A percentile compares a stretch with the other conserved stretches of the same genome.
Evolutionary conservation across 2,888 invertebrate species (phyloP).

Genomic region (Gonocerus acuteangulatus): DNA sequence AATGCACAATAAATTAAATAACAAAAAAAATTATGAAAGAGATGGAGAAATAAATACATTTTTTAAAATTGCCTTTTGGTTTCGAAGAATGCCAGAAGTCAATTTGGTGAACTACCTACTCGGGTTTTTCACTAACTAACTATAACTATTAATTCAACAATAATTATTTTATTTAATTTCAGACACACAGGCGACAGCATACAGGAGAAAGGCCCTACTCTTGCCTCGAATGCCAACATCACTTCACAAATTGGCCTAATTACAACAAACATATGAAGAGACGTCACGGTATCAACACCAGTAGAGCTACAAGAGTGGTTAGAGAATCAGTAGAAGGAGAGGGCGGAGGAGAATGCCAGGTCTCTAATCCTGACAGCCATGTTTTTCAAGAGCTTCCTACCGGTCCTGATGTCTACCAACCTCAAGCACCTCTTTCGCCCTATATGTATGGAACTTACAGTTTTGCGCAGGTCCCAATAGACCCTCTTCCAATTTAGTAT

Average conservation of each 20-base stretch:
- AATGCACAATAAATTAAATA: too few species aligned
- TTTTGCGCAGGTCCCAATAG: constrained; percentile 26
- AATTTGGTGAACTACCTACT: too few species aligned
- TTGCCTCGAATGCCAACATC: constrained; percentile 61
- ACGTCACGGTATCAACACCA: constrained; percentile 48
- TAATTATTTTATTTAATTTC: too few species aligned
- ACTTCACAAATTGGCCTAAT: constrained; percentile 76
- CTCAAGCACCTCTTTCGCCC: not conserved
- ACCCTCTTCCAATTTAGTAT: constrained; percentile 6
- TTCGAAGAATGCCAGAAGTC: too few species aligned
- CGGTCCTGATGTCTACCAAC: constrained; percentile 6
- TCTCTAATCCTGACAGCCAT: not conserved
- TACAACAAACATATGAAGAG: constrained; percentile 76
- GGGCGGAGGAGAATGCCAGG: not conserved
- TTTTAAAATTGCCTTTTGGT: too few species aligned
- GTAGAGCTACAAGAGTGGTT: constrained; percentile 29
- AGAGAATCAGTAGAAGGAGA: not conserved
- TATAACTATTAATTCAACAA: too few species aligned
- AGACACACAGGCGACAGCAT: constrained; percentile 66
- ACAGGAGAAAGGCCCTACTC: constrained; percentile 61
- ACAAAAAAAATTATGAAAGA: too few species aligned
- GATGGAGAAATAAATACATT: too few species aligned
- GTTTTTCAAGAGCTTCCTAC: not conserved
- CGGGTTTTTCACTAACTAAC: too few species aligned
- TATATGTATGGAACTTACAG: constrained; percentile 29